Evolutionary conservation across 2,888 invertebrate genomes (phyloP), one percentile per base, ranked within the genome.

Genomic region (Pheosia tremula): DNA sequence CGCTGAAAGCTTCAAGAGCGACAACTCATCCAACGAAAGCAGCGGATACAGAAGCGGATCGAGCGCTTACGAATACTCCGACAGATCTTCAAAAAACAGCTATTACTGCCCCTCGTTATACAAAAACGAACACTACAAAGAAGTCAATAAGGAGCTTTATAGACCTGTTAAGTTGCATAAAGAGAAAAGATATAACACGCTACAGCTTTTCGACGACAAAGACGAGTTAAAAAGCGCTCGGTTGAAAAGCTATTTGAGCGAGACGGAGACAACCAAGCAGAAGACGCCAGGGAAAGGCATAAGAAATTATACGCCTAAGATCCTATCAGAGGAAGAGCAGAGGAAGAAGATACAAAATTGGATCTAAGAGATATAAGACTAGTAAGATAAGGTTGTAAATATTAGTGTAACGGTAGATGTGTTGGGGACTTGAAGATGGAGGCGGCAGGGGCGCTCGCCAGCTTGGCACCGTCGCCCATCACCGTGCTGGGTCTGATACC

Each of bases 401-500:
- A 90, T 85, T 87, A 88, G 85, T 78, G 69, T 87, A 87, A 82
- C 81, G 78, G 90, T 92, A 90, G 87, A 92, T 91, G 91, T 83
- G 81, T 85, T 85, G 81, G 79, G 78, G 66, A 68, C 59, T 77
- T 77, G 79, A 85, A 72, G 60, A 93, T 93, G 93, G 93, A 93
- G 87, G 92, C 93, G 84, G 92, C 91, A 81, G 92, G 93, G 80
- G 93, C 93, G 80, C 83, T 93, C 82, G 93, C 93, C 77, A 95
- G 94, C 85, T 94, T 95, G 88, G 95, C 94, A 79, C 94, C 95
- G 79, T 94, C 95, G 74, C 95, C 95, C 74, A 94, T 96, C 88
- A 94, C 95, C 71, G 88, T 96, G 85, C 94, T 96, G 87, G 95
- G 97, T 77, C 94, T 97, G 87, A 95, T 97, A 85, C 97, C 97